Percentiles rank a stretch among this genome's conserved stretches.
Conservation (phyloP, 2,797 vertebrate species). For the Sebastes iracundus region DNA sequence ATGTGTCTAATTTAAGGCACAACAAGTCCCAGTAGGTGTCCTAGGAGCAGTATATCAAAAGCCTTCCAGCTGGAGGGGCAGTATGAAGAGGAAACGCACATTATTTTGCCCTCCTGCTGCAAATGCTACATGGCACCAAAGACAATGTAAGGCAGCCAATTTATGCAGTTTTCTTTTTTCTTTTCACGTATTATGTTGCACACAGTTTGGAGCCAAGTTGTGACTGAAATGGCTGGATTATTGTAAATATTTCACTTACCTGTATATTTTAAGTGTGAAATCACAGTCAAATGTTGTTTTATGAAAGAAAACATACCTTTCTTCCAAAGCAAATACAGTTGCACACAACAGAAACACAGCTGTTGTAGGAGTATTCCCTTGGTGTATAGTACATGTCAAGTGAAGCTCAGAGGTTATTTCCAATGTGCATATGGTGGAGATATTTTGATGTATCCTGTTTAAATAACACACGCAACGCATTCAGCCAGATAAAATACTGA, state of each 20-base stretch:
- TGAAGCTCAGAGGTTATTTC: conserved; percentile 26
- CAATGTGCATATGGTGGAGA: conserved; percentile 12
- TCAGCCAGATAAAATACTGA: conserved; percentile 28
- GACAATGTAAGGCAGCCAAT: background rate
- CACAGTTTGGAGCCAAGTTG: background rate
- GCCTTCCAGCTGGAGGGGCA: background rate
- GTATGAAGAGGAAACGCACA: background rate
- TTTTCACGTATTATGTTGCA: background rate
- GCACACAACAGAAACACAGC: background rate
- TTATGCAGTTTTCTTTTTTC: background rate
- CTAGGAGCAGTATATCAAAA: background rate
- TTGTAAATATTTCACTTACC: background rate
- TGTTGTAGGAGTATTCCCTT: background rate
- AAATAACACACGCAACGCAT: conserved; percentile 25
- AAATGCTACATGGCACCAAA: background rate
- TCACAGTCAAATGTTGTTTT: background rate
- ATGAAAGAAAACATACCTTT: background rate
- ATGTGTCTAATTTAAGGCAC: background rate
- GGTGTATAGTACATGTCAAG: conserved; percentile 7
- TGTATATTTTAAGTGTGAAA: background rate
- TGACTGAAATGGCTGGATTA: background rate
- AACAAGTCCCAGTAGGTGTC: background rate
- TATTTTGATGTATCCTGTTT: conserved; percentile 34
- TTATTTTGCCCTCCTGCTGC: background rate
- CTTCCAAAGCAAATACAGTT: background rate